Conservation (phyloP, 2,888 invertebrate genomes). For the Stegana nigrithorax region DNA sequence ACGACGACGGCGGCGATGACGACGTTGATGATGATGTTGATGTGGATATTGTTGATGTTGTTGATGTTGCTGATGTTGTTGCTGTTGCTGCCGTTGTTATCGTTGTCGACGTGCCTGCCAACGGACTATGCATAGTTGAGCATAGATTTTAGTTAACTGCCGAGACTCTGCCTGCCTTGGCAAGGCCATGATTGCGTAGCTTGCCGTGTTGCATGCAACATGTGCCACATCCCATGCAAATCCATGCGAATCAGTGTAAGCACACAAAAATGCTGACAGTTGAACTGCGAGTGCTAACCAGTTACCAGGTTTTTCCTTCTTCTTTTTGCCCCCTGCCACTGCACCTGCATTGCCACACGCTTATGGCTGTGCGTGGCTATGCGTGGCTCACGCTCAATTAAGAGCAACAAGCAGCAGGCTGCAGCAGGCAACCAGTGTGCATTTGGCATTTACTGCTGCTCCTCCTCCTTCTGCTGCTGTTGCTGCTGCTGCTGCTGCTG, state of each 20-base stretch:
- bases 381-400: no score
- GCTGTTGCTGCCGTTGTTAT: neutral
- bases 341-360: no score
- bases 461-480: no score
- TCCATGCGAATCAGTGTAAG: conserved; percentile 28
- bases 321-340: no score
- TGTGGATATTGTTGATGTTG: conserved; percentile 30
- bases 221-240: conserved; percentile 31
- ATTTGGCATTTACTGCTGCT: no score
- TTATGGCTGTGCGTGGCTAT: no score
- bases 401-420: neutral
- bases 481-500: no score
- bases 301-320: neutral
- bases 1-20: conserved; percentile 37
- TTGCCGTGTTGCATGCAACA: conserved; percentile 23
- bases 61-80: neutral
- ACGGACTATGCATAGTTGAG: neutral
- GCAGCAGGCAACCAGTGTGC: no score
- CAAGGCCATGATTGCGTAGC: neutral
- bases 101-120: neutral
- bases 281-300: neutral
- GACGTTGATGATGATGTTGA: conserved; percentile 18
- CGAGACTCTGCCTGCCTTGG: neutral
- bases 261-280: neutral
- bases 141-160: conserved; percentile 20